These are phyloP conservation scores for Xestia xanthographa DNA, from an alignment of 2,888 invertebrate genomes.

Conservation along the genomic window DNA sequence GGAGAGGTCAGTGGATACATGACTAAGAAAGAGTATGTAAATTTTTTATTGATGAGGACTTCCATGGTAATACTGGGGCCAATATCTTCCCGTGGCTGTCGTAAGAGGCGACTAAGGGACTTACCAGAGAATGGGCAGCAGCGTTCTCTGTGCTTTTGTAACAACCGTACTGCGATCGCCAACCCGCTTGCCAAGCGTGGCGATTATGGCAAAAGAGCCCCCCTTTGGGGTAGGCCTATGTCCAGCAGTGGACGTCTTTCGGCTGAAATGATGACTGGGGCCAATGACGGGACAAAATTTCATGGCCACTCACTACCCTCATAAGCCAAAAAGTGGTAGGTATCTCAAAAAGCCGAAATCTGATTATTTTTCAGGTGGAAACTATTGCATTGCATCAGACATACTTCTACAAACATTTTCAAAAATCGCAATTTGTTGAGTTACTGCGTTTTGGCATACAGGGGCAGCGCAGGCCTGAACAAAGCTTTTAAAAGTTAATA, in stretches of 20 bases:
- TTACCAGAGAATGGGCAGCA: no score
- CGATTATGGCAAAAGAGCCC: no score
- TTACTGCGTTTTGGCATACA: not conserved
- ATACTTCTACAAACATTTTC: not conserved
- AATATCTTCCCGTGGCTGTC: no score
- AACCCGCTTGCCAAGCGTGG: no score
- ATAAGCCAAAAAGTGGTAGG: not conserved
- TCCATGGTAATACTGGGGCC: conserved; percentile 1
- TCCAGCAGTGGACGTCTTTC: no score
- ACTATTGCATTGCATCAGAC: not conserved
- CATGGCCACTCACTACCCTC: not conserved
- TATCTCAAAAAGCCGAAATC: not conserved
- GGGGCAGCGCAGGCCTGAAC: not conserved
- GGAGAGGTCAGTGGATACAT: conserved; percentile 25
- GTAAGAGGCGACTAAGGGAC: no score
- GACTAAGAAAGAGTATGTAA: conserved; percentile 16
- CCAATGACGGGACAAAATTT: not conserved
- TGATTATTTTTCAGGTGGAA: not conserved
- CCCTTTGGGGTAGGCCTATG: no score
- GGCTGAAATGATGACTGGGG: no score
- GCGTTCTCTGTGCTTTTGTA: no score
- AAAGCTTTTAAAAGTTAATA: not conserved
- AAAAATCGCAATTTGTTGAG: not conserved
- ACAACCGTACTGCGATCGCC: no score
- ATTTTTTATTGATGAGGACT: not conserved